A percentile compares a stretch with the other conserved stretches of the same genome.
Conservation (phyloP, 2,113 vertebrate species). For the Scatophagus argus region DNA sequence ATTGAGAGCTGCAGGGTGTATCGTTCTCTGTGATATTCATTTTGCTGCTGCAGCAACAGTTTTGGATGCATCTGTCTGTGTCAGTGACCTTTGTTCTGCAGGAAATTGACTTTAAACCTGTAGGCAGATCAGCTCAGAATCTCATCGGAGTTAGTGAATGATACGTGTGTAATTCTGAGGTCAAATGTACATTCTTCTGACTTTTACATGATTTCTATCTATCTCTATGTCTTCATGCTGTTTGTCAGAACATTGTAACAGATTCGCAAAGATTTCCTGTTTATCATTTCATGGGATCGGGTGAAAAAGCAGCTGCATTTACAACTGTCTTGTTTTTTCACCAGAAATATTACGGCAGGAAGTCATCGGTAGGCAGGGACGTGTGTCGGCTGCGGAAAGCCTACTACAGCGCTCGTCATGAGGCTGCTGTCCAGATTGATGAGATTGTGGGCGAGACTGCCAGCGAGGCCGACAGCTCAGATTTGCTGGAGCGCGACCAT, state of each 20-base stretch:
- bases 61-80: constrained; percentile 25
- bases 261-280: constrained; percentile 11
- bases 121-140: constrained; percentile 3
- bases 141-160: constrained; percentile 4
- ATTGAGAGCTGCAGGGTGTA: constrained; percentile 9
- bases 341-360: constrained; percentile 98
- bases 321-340: neutral
- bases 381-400: constrained; percentile 96
- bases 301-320: neutral
- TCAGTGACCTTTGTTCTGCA: constrained; percentile 16
- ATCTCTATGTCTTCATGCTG: neutral
- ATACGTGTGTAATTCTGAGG: constrained; percentile 21
- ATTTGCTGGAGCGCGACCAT: constrained; percentile 86
- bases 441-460: constrained; percentile 97
- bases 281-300: no score
- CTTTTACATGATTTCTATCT: neutral
- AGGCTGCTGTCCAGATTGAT: constrained; percentile 95
- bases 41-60: neutral
- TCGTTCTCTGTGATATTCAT: neutral
- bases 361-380: constrained; percentile 91
- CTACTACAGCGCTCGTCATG: constrained; percentile 94
- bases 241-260: neutral
- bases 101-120: constrained; percentile 5
- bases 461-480: constrained; percentile 98
- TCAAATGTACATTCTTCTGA: constrained; percentile 22